Conservation (phyloP, 2,888 invertebrate genomes). For the Miltochrista miniata region DNA sequence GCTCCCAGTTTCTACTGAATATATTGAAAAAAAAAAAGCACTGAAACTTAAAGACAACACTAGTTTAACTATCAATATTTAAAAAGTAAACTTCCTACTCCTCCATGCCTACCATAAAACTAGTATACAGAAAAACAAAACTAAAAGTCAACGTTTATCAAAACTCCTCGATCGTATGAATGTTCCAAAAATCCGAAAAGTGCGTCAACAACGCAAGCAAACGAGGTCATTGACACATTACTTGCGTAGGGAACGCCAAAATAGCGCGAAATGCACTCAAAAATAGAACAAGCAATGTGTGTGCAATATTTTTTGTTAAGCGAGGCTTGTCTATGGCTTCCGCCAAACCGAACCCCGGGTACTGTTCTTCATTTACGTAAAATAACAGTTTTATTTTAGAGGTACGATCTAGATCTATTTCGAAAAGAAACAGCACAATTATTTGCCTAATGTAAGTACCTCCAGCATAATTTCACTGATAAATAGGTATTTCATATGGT, state of each 20-base stretch:
- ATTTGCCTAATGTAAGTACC: too few relatives aligned
- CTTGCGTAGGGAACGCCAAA: slow-evolving; percentile 81
- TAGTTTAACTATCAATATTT: too few relatives aligned
- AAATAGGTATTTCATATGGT: too few relatives aligned
- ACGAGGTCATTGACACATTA: slow-evolving; percentile 81
- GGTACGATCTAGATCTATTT: neutral
- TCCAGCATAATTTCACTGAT: too few relatives aligned
- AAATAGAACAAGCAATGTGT: slow-evolving; percentile 80
- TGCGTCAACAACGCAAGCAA: slow-evolving; percentile 79
- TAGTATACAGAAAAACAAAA: neutral
- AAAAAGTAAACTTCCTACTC: too few relatives aligned
- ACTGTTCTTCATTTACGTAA: slow-evolving; percentile 24
- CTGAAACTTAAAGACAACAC: too few relatives aligned
- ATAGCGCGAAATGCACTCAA: slow-evolving; percentile 83
- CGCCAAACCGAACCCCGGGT: slow-evolving; percentile 48
- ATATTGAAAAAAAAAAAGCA: too few relatives aligned
- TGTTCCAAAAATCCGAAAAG: slow-evolving; percentile 78
- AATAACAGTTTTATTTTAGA: neutral
- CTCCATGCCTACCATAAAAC: too few relatives aligned
- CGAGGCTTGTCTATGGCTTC: slow-evolving; percentile 54
- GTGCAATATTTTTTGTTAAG: slow-evolving; percentile 82
- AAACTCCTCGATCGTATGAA: slow-evolving; percentile 49
- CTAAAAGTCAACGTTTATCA: slow-evolving; percentile 13
- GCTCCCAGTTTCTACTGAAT: too few relatives aligned
- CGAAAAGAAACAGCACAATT: too few relatives aligned